A percentile compares a stretch with the other conserved stretches of the same genome.
These are phyloP conservation scores for Elaphurus davidianus DNA, from an alignment of 2,113 vertebrate species.

Conservation along the genomic window DNA sequence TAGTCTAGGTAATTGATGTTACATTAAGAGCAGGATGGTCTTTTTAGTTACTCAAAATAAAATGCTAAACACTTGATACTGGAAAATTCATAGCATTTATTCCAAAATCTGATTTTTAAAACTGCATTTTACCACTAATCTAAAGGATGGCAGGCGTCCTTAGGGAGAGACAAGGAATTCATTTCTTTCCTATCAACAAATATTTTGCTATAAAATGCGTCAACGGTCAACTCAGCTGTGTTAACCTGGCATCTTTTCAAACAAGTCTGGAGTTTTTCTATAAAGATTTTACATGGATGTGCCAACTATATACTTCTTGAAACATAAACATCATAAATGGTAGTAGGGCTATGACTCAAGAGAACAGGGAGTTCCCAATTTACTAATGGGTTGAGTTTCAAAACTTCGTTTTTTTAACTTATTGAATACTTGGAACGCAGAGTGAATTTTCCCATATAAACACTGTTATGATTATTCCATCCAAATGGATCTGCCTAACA, in stretches of 20 bases:
- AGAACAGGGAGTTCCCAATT: constrained; percentile 17
- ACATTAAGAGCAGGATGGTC: background rate
- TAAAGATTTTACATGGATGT: background rate
- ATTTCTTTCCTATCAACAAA: background rate
- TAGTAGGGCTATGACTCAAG: background rate
- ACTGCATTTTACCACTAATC: background rate
- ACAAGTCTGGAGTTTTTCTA: background rate
- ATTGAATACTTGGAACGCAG: background rate
- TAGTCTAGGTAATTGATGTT: background rate
- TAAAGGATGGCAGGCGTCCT: background rate
- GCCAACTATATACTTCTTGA: background rate
- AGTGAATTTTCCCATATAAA: constrained; percentile 28
- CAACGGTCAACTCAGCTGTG: background rate
- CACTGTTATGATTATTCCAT: background rate
- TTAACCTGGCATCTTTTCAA: background rate
- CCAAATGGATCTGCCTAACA: background rate
- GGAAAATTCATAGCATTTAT: background rate
- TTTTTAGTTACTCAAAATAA: constrained; percentile 41
- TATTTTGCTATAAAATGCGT: constrained; percentile 10
- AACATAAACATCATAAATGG: background rate
- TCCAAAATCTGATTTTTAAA: constrained; percentile 4
- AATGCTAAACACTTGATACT: background rate
- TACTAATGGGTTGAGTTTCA: constrained; percentile 1
- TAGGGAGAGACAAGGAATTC: background rate
- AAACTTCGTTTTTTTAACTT: constrained; percentile 1